A percentile compares a stretch with the other conserved stretches of the same genome.
These are phyloP conservation scores for Campoplex nolae DNA, from an alignment of 2,888 invertebrate genomes.

Conservation along the genomic window DNA sequence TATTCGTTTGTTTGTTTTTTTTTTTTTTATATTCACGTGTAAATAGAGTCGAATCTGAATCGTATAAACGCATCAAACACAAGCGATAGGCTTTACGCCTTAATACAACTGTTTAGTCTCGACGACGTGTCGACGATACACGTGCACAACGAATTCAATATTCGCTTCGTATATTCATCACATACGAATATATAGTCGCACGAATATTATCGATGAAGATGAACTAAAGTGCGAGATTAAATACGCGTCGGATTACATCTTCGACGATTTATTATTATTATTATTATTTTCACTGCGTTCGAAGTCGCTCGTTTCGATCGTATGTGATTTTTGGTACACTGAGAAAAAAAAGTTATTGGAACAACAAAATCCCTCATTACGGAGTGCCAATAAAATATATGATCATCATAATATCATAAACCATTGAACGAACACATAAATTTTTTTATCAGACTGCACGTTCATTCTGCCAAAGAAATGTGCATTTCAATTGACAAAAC, in stretches of 20 bases:
- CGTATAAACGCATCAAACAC: not conserved
- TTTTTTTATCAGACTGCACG: no score
- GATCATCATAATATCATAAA: no score
- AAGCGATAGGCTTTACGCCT: not conserved
- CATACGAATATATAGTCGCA: not conserved
- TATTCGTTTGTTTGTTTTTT: conserved; percentile 35
- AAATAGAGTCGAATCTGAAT: conserved; percentile 1
- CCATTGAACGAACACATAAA: no score
- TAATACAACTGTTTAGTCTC: not conserved
- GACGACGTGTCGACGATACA: conserved; percentile 46
- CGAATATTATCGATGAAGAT: conserved; percentile 3
- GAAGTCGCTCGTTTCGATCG: not conserved
- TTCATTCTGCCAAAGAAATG: no score
- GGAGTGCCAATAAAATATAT: no score
- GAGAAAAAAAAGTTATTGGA: no score
- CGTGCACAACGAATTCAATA: conserved; percentile 42
- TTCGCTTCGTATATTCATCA: not conserved
- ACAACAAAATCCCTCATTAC: no score
- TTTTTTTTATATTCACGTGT: not conserved
- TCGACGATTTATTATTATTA: not conserved
- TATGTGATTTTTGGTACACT: no score
- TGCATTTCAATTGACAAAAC: no score
- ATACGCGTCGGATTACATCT: not conserved
- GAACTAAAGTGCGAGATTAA: conserved; percentile 5
- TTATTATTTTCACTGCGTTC: not conserved